Evolutionary conservation across 2,113 vertebrate species (phyloP).

Genomic region (Agelaius tricolor): DNA sequence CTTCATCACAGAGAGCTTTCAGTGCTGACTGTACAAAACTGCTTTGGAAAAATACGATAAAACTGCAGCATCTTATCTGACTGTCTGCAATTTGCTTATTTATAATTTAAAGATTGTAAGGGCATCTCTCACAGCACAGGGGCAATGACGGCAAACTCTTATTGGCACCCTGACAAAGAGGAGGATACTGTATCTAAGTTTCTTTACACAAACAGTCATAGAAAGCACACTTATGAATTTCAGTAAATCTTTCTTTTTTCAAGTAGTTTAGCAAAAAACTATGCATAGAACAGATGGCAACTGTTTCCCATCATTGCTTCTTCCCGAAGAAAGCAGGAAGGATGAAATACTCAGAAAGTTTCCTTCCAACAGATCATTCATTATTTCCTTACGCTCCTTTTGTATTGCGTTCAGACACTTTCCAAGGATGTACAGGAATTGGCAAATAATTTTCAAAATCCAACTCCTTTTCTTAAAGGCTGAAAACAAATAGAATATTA

Average conservation of each 20-base stretch:
- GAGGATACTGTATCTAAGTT: background rate
- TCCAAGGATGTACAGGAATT: background rate
- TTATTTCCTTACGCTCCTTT: background rate
- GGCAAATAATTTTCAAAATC: background rate
- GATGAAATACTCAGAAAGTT: background rate
- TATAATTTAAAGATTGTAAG: background rate
- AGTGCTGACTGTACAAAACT: background rate
- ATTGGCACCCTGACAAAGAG: fast-evolving
- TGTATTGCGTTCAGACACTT: background rate
- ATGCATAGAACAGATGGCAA: background rate
- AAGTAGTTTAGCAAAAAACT: background rate
- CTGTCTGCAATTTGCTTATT: background rate
- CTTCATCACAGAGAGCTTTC: background rate
- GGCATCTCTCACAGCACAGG: background rate
- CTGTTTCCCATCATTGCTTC: background rate
- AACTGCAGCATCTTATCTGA: background rate
- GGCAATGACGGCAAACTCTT: background rate
- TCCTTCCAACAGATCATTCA: background rate
- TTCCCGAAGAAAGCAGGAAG: background rate
- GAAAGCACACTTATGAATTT: background rate
- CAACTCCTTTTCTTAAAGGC: background rate
- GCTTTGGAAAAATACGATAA: background rate
- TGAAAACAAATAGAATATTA: background rate
- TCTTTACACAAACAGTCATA: background rate
- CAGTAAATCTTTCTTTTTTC: background rate